Base-by-base conservation (phyloP, 2,888 invertebrate species). In the Deilephila porcellus region DNA sequence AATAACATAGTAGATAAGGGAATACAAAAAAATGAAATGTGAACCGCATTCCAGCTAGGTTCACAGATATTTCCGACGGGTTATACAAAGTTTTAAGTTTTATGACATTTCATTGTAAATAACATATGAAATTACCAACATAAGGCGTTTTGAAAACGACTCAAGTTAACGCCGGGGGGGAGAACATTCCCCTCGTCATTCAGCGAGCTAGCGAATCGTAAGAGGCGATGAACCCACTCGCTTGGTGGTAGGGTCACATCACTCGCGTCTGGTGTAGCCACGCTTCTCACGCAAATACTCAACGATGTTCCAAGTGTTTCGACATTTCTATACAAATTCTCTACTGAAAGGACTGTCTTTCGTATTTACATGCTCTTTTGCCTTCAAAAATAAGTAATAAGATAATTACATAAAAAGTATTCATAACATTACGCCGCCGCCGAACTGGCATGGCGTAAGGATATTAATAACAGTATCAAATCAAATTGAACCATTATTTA, bases 171-270 rank as follows among this genome's bases (percentile, higher is more conserved):
- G n/a, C 64, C 64, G n/a, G 37, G 64, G 64, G 37, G 34, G 64
- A 34, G 7, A 37, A 37, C 11, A 34, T 34, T 11, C n/a, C 34
- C 37, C 62, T 62, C 62, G 29, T 62, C 19, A n/a, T n/a, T n/a
- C n/a, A 5, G 20, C 11, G 20, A n/a, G 64, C 64, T 20, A 34
- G 37, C 64, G 64, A 64, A 64, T 64, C 37, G 37, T 64, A 64
- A n/a, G 62, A 64, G 64, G n/a, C 64, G n/a, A 60, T 60, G 29
- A 64, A 64, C 37, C 64, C 64, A 64, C 64, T 64, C 29, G n/a
- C 56, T 56, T 19, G 60, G 60, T 64, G 64, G 64, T 64, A n/a
- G 37, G 34, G 34, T 37, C 34, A 62, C 64, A n/a, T 19, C 64
- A 64, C 34, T 6, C 53, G 53, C 56, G 56, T n/a, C n/a, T 56